Base-by-base conservation (phyloP, 2,797 vertebrate genomes). In the Sebastes matsubarae region DNA sequence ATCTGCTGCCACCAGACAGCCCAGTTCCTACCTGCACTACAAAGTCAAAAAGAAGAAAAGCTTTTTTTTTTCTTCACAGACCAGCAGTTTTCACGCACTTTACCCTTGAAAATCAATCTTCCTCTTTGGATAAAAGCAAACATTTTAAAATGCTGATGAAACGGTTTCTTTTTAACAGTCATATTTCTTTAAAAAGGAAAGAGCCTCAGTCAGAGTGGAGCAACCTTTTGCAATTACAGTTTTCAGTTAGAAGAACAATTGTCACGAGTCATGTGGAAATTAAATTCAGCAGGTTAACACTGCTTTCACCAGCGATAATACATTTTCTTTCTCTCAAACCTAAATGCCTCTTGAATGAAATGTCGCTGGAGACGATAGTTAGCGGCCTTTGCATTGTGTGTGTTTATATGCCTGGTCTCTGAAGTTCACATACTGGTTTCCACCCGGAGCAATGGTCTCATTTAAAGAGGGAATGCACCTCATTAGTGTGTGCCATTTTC, bases 401-500 rank as follows among this genome's bases (percentile, higher is more conserved):
- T 54, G 61, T 75, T 22, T 69, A 24, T 59, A n/a, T 13, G 32
- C 20, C 69, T 75, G 24, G 25, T 75, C 66, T 87, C 89, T 84
- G 75, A 89, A 87, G 84, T 91, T 89, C 86, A 87, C 83, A 89
- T 68, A 27, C 58, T 72, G 59, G 54, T 89, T 85, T 70, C 83
- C 50, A 77, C 52, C 75, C 77, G 50, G 82, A 88, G 87, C 81
- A 82, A 88, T 87, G 87, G 87, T 88, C 90, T 91, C 73, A 89
- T 93, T 94, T 93, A 91, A 87, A 91, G 83, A 81, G 65, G 71
- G 85, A 88, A 80, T 77, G 82, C 59, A 84, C 85, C 91, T 95
- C 93, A 95, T 96, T 95, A 96, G 87, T 75, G 81, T 82, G 89
- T 87, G 84, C 85, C 87, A 77, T 87, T 94, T 86, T 89, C 82